phyloP scores from a whole-genome alignment of 2,797 vertebrate species.

The Thamnophis elegans region DNA sequence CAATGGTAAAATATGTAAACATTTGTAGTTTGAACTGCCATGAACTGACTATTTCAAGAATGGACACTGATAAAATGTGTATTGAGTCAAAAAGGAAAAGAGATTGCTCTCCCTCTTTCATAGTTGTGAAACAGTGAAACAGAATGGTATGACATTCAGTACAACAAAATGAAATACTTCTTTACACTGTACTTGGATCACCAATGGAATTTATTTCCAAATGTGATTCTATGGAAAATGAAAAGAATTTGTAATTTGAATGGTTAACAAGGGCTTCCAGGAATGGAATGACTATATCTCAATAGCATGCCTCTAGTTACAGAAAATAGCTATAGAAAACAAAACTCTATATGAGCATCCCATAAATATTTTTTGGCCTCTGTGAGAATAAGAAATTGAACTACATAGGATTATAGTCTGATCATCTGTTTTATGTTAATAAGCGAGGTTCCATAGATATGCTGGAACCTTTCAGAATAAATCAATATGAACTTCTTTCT shows the following conservation, averaged over 20 bases:
- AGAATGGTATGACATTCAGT: neutral
- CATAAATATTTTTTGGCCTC: no score
- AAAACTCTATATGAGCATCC: neutral
- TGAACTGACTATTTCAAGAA: neutral
- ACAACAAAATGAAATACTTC: neutral
- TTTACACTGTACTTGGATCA: neutral
- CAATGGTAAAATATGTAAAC: neutral
- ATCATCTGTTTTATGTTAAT: neutral
- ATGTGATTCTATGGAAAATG: neutral
- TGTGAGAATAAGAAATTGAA: neutral
- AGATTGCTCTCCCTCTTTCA: neutral
- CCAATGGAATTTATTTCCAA: neutral
- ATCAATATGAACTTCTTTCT: constrained; percentile 57
- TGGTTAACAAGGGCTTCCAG: neutral
- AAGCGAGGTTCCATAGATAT: neutral
- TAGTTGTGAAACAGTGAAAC: neutral
- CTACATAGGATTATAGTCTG: neutral
- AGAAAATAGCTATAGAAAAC: neutral
- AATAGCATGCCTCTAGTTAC: neutral
- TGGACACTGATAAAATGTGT: neutral
- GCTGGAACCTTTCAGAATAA: constrained; percentile 46
- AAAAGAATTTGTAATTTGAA: neutral
- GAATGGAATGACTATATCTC: neutral
- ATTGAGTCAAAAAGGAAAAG: neutral
- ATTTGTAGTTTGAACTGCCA: neutral